These are phyloP conservation scores for Drosophila seclusa DNA, from an alignment of 2,888 invertebrate genomes.

Conservation along the genomic window DNA sequence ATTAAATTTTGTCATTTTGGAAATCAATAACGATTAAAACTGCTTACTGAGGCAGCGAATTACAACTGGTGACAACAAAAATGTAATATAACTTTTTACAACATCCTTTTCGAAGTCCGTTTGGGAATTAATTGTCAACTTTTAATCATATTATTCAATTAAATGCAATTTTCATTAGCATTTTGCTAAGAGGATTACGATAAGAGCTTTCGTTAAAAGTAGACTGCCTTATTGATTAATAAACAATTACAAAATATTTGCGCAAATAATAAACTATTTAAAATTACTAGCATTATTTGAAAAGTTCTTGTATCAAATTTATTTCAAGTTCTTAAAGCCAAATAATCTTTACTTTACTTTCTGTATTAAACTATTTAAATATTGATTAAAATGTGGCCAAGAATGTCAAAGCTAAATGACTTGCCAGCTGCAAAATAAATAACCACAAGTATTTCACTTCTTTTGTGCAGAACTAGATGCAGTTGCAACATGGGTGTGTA, in stretches of 20 bases:
- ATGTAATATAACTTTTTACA: constrained; percentile 33
- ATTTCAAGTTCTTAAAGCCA: neutral
- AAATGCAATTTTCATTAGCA: constrained; percentile 16
- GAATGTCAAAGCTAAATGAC: constrained; percentile 41
- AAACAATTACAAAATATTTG: too few relatives aligned
- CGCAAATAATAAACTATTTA: neutral
- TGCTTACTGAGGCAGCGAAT: constrained; percentile 36
- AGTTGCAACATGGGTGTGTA: constrained; percentile 12
- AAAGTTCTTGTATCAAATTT: neutral
- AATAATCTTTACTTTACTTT: neutral
- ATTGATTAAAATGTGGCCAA: constrained; percentile 47
- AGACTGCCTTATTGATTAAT: neutral
- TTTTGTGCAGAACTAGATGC: constrained; percentile 12
- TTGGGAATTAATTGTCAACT: constrained; percentile 30
- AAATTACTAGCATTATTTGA: neutral
- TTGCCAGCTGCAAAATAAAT: constrained; percentile 44
- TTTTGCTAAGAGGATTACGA: constrained; percentile 8
- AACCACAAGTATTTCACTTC: constrained; percentile 48
- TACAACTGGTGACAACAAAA: constrained; percentile 27
- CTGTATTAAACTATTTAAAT: constrained; percentile 25
- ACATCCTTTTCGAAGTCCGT: constrained; percentile 8
- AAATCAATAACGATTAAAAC: constrained; percentile 67
- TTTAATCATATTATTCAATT: constrained; percentile 47
- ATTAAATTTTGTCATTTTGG: constrained; percentile 39
- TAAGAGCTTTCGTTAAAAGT: neutral